A percentile compares a stretch with the other conserved stretches of the same genome.
Conservation (phyloP, 2,113 vertebrate species). For the Pelecanus crispus region DNA sequence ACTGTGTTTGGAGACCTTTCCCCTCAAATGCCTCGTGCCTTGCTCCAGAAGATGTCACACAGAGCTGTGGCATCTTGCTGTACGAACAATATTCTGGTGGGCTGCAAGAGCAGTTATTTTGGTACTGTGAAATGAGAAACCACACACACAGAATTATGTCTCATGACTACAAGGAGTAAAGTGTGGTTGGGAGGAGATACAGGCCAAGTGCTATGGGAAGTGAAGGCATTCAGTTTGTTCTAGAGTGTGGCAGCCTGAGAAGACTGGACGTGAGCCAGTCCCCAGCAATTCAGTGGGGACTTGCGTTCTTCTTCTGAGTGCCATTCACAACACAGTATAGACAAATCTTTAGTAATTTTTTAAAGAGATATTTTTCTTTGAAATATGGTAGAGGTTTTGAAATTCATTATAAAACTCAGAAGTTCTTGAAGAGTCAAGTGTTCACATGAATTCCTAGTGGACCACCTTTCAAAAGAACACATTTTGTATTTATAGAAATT, state of each 20-base stretch:
- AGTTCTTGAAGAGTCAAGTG: not conserved
- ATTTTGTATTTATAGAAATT: not conserved
- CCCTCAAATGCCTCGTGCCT: accelerated
- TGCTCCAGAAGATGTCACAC: not conserved
- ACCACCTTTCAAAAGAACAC: not conserved
- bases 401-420: not conserved
- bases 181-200: not conserved
- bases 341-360: not conserved
- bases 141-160: not conserved
- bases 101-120: not conserved
- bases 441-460: not conserved
- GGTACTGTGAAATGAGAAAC: not conserved
- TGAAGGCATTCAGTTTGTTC: not conserved
- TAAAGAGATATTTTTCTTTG: not conserved
- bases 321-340: not conserved
- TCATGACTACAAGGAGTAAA: not conserved
- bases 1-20: not conserved
- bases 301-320: not conserved
- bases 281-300: not conserved
- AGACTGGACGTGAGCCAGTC: not conserved
- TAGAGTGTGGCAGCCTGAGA: not conserved
- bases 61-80: not conserved
- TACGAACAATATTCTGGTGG: not conserved
- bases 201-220: not conserved
- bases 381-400: not conserved